Percentiles rank a stretch among this genome's conserved stretches.
Evolutionary conservation across 53 echinoderm and acorn worm genomes (phyloP).

Genomic region (Mesocentrotus franciscanus): DNA sequence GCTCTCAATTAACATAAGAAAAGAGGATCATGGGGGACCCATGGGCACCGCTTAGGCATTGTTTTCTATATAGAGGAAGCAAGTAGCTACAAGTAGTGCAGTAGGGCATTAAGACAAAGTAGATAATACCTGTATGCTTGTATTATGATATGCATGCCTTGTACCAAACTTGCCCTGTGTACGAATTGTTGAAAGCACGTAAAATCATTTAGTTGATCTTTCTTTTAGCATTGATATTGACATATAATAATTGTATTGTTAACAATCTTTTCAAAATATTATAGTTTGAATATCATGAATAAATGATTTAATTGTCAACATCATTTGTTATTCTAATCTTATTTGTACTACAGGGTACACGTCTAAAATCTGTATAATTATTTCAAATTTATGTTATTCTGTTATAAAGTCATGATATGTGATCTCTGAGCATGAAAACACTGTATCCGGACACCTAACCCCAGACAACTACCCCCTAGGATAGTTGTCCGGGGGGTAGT

Average conservation of each 20-base stretch:
- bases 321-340: neutral
- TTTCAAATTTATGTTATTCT: neutral
- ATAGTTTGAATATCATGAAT: constrained; percentile 29
- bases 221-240: neutral
- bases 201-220: neutral
- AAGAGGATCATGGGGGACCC: too few relatives aligned
- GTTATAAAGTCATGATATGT: neutral
- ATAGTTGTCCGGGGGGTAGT: too few relatives aligned
- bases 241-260: neutral
- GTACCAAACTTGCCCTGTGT: neutral
- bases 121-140: neutral
- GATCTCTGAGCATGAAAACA: neutral
- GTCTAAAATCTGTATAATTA: neutral
- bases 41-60: too few relatives aligned
- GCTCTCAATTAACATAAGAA: too few relatives aligned
- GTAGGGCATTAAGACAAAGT: too few relatives aligned
- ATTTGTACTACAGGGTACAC: neutral
- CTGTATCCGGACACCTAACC: too few relatives aligned
- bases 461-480: too few relatives aligned
- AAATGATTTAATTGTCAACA: neutral
- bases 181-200: neutral
- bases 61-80: too few relatives aligned
- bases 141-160: neutral
- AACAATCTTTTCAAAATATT: neutral
- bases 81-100: too few relatives aligned